Evolutionary conservation across 2,888 invertebrate species (phyloP), one percentile per base, ranked within the genome.

Genomic region (Rhabditoides inermis): DNA sequence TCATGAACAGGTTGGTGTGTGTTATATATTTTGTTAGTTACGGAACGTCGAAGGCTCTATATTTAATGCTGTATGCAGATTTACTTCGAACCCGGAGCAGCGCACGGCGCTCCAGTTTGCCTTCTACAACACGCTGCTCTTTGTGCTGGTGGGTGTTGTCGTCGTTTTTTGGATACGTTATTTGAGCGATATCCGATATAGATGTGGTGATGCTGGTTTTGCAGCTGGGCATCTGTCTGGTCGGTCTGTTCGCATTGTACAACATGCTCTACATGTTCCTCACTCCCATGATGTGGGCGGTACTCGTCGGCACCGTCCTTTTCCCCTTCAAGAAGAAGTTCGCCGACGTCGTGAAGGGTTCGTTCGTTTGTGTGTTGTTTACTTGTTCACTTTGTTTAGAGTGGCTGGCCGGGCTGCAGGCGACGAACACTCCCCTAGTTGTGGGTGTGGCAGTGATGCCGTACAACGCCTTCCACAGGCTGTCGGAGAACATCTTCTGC

Each of bases 241-340:
- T 83, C 35, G 86, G 86, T 18, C 82, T 85, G 39, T 85, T 85
- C 76, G 87, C 87, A 1, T 82, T 90, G 6, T 90, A 87, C 78
- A 83, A 71, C 32, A 68, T 76, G 65, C 45, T 76, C 49, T 68
- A 69, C 55, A 72, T 74, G 69, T 76, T 77, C 49, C 52, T 95
- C 32, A 86, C 88, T 65, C 92, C 95, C 0, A 79, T 98, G 49
- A 83, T 94, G 66, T 98, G 95, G 95, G 92, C 95, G 0, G 81
- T 91, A 52, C 81, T 98, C 30, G 88, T 91, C 71, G 98, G 98
- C n/a, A 90, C 92, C 0, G 87, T 92, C 36, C 82, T 95, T n/a
- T 90, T 91, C 78, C 95, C 95, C 0, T 86, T 91, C 74, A 95
- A 95, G 78, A 83, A 86, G 57, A 85, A 84, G 51, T 78, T 92